Evolutionary conservation across 2,797 vertebrate species (phyloP), one percentile per base, ranked within the genome.

Genomic region (Leptatherina wallacei): DNA sequence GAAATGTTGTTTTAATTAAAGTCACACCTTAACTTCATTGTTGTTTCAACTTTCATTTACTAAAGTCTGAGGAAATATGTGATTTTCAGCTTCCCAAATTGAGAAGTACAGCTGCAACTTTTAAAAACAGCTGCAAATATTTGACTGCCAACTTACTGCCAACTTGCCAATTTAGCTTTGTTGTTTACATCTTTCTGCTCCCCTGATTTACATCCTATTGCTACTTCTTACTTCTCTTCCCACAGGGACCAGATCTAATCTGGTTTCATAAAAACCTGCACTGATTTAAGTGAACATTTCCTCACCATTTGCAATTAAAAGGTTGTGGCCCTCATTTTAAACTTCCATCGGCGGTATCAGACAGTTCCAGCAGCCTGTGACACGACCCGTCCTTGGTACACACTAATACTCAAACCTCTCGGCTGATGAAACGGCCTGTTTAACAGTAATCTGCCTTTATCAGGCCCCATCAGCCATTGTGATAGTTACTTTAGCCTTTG

Each of bases 401-500:
- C 80, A 78, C 75, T 86, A 84, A 91, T 91, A 80, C 81, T 75
- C 49, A 71, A 81, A 59, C 56, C 8, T 42, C 75, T 82, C 16
- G 8, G 60, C 65, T 62, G 82, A 87, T 75, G 65, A 86, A 83
- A 82, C 36, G 60, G 54, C n/a, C 55, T 60, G 73, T 75, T 88
- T 87, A 73, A 89, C 81, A 84, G 76, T 91, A 88, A 85, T 87
- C 87, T 83, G 58, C 73, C 73, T 82, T 86, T 87, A 90, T 91
- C 85, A 83, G 72, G 66, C 65, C 63, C 72, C 77, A 74, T 88
- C 84, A 70, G 69, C 83, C 74, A 74, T 85, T 81, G 83, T 80
- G 80, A 83, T 84, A 75, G 78, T 76, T 73, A 75, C 73, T 63
- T 65, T 33, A 56, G 71, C 62, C 78, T 90, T 92, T 91, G 86